Evolutionary conservation across 1,140 invertebrate species (phyloP).

Genomic region (Steinernema feltiae): DNA sequence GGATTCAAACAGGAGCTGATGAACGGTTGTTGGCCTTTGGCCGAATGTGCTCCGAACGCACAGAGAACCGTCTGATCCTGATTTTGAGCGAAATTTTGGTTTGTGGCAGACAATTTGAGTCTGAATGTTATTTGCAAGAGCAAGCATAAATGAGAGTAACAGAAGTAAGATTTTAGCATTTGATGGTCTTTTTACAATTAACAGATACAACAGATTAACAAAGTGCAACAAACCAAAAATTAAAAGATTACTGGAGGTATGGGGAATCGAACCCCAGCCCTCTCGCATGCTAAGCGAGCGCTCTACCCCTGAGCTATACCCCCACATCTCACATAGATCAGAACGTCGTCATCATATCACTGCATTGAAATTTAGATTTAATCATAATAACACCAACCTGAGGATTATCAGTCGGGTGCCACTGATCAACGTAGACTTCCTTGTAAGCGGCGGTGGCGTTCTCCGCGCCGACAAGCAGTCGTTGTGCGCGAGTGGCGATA

Average conservation of each 20-base stretch:
- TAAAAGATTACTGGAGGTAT: not conserved
- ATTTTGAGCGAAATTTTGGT: slow-evolving; percentile 6
- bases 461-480: slow-evolving; percentile 26
- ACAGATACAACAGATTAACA: no score
- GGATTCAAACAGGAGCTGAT: slow-evolving; percentile 9
- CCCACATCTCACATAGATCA: not conserved
- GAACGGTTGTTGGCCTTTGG: not conserved
- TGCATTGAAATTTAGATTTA: not conserved
- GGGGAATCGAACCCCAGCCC: not conserved
- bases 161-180: no score
- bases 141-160: no score
- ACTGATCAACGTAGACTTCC: slow-evolving; percentile 28
- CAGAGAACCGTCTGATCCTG: slow-evolving; percentile 12
- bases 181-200: no score
- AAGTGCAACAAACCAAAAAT: no score
- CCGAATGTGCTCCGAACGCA: slow-evolving; percentile 9
- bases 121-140: no score
- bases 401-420: slow-evolving; percentile 26
- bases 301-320: not conserved
- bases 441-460: slow-evolving; percentile 5
- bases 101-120: no score
- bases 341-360: not conserved
- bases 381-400: slow-evolving; percentile 20
- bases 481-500: slow-evolving; percentile 27
- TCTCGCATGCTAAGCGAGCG: not conserved